Base-by-base conservation (phyloP, 2,113 vertebrate genomes). In the Fulmarus glacialis region DNA sequence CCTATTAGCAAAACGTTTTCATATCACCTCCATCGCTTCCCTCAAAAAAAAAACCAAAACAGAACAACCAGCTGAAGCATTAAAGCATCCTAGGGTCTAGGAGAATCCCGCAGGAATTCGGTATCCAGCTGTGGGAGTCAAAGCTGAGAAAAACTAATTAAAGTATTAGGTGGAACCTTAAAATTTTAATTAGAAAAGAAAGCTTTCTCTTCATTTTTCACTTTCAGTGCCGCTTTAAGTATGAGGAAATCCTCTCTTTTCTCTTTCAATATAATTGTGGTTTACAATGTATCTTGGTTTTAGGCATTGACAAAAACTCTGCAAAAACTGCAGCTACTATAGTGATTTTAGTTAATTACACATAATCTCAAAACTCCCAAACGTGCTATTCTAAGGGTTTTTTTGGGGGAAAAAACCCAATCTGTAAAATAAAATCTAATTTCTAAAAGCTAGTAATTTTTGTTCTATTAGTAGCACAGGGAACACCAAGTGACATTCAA, bases 281-380 rank as follows among this genome's bases (percentile, higher is more conserved):
- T 66, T 95, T 90, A 89, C 20, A 84, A 40, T 1, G 1, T 21
- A 59, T 56, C 68, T 60, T 82, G 30, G 17, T 52, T 74, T 67
- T 18, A 87, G 71, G 30, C 45, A 86, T 1, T 47, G 71, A 52
- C 75, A 90, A 91, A 83, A 79, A 38, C 36, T 60, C 53, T 48
- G 80, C 50, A 89, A 89, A 95, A 93, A 11, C 18, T 72, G 48
- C 47, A n/a, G 75, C 78, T 94, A 70, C 88, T 80, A 77, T 55
- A 96, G 92, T 62, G 70, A 97, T 91, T 93, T 85, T 56, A 79
- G 77, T 79, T 90, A 94, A 91, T 95, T 96, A 85, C 74, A 64
- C 78, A 64, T 74, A 74, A 95, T 82, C 62, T 82, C 71, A 55
- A 55, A 90, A 89, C 24, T 87, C 73, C 70, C 70, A 91, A 95